Conservation (phyloP, 1,140 invertebrate genomes). For the Babylonia areolata region DNA sequence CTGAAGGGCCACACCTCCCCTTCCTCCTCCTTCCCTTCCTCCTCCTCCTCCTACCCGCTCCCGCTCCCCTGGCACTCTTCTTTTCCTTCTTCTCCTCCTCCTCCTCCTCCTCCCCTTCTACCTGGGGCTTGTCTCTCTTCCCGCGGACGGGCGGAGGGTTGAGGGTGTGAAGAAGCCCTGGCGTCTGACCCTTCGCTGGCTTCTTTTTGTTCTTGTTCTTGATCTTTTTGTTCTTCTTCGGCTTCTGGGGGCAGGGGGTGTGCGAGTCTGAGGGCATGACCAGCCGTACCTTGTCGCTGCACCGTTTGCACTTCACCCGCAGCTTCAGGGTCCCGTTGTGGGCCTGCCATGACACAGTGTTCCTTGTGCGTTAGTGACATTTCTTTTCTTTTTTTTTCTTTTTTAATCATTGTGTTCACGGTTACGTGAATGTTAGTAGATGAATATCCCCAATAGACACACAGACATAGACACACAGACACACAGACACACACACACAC, state of each 20-base stretch:
- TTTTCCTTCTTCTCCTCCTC: background rate
- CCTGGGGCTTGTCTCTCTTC: too few species aligned
- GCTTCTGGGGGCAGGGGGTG: background rate
- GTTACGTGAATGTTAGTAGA: too few species aligned
- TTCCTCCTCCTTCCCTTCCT: background rate
- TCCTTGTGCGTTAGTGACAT: too few species aligned
- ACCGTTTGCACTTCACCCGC: slow-evolving; percentile 28
- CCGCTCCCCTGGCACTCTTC: too few species aligned
- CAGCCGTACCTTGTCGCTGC: slow-evolving; percentile 22
- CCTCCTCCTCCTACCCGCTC: background rate
- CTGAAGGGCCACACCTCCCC: background rate
- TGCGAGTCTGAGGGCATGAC: slow-evolving; percentile 23
- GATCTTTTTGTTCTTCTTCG: background rate
- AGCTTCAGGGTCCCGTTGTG: slow-evolving; percentile 23
- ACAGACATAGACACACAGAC: too few species aligned
- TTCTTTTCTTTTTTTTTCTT: too few species aligned
- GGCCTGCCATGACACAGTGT: background rate
- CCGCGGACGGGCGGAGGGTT: too few species aligned
- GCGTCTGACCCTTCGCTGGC: background rate
- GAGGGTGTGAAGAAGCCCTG: background rate
- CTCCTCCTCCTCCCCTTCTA: too few species aligned
- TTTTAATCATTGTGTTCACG: too few species aligned
- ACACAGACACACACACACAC: too few species aligned
- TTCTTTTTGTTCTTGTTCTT: background rate
- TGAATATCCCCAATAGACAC: too few species aligned